phyloP scores from a whole-genome alignment of 2,888 invertebrate genomes.

The Mycogona germanica region DNA sequence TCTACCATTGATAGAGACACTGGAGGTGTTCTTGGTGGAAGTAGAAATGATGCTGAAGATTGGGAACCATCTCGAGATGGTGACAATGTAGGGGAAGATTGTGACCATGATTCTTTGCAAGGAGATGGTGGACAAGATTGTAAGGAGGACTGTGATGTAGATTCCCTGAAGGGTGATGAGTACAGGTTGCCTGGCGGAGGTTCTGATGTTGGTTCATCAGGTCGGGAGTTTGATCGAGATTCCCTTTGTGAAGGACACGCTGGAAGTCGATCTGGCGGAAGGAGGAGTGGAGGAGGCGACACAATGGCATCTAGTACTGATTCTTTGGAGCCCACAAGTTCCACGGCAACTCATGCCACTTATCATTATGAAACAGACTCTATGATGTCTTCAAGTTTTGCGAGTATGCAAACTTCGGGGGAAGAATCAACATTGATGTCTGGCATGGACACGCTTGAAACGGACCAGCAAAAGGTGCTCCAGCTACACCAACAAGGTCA shows the following conservation, averaged over 20 bases:
- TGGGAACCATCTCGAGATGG: conserved; percentile 18
- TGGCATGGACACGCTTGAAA: conserved; percentile 55
- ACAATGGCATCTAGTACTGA: conserved; percentile 52
- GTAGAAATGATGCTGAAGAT: conserved; percentile 1
- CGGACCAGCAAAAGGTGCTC: conserved; percentile 16
- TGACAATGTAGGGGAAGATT: conserved; percentile 1
- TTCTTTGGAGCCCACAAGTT: conserved; percentile 62
- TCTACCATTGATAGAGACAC: no score
- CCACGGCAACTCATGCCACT: conserved; percentile 67
- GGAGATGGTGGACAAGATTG: conserved; percentile 8
- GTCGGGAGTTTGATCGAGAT: conserved; percentile 30
- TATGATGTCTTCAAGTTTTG: conserved; percentile 71
- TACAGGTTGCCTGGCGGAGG: conserved; percentile 27
- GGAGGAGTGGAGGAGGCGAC: conserved; percentile 25
- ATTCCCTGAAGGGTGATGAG: conserved; percentile 41
- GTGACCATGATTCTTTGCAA: conserved; percentile 13
- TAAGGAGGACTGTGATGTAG: conserved; percentile 29
- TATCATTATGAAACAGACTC: conserved; percentile 74
- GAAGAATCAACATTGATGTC: conserved; percentile 71
- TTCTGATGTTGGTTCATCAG: conserved; percentile 35
- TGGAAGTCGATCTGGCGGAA: conserved; percentile 22
- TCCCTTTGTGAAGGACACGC: conserved; percentile 28
- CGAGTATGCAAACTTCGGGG: conserved; percentile 43
- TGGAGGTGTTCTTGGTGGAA: background rate
- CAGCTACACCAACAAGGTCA: background rate